A percentile compares a stretch with the other conserved stretches of the same genome.
Evolutionary conservation across 2,888 invertebrate species (phyloP).

Genomic region (Chrysomela aeneicollis): DNA sequence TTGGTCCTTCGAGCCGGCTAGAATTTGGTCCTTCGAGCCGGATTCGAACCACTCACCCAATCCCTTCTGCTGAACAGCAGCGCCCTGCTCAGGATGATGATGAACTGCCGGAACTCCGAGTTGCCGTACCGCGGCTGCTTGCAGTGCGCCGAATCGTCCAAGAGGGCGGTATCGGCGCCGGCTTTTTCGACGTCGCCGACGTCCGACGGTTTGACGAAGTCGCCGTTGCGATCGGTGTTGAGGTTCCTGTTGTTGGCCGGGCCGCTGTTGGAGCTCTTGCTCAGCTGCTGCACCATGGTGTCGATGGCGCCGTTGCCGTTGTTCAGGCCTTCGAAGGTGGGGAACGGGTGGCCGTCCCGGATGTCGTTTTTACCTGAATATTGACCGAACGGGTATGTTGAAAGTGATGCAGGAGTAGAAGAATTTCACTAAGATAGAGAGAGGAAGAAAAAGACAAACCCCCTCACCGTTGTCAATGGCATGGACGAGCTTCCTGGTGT

Average conservation of each 20-base stretch:
- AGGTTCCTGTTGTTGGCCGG: slow-evolving; percentile 63
- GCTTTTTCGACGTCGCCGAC: slow-evolving; percentile 64
- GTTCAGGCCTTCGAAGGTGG: slow-evolving; percentile 64
- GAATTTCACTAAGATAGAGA: too few species aligned
- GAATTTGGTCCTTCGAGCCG: too few species aligned
- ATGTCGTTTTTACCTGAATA: slow-evolving; percentile 71
- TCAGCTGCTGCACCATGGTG: slow-evolving; percentile 32
- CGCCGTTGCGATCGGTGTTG: slow-evolving; percentile 65
- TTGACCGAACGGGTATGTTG: background rate
- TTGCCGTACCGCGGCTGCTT: slow-evolving; percentile 83
- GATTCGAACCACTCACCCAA: slow-evolving; percentile 79
- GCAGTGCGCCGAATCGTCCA: slow-evolving; percentile 67
- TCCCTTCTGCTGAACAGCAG: slow-evolving; percentile 86
- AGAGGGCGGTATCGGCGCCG: slow-evolving; percentile 72
- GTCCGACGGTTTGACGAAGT: slow-evolving; percentile 18
- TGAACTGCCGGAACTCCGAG: slow-evolving; percentile 83
- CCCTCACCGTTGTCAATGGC: slow-evolving; percentile 82
- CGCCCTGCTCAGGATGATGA: slow-evolving; percentile 86
- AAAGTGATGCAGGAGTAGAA: too few species aligned
- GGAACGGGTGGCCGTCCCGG: slow-evolving; percentile 75
- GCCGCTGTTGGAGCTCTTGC: slow-evolving; percentile 57
- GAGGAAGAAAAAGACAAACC: too few species aligned
- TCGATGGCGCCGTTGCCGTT: slow-evolving; percentile 56
- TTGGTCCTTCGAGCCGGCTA: too few species aligned
- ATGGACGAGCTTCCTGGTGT: slow-evolving; percentile 81